Base-by-base conservation (phyloP, 1,140 invertebrate genomes). In the Diachasma alloeum region DNA sequence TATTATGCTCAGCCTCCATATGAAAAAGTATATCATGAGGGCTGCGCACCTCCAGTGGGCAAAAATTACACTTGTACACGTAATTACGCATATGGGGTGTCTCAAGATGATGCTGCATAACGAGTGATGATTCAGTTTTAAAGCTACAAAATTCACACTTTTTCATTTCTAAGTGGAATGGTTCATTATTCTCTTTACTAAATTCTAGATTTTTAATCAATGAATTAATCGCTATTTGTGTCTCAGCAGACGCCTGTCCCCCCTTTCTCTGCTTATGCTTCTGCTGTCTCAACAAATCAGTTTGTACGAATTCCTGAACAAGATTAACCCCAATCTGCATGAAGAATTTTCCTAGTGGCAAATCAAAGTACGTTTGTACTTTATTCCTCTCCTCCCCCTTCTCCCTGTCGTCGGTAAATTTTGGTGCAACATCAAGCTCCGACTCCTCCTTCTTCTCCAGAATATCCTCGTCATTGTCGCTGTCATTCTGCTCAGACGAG, bases 131-230 rank as follows among this genome's bases (percentile, higher is more conserved):
- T 88, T 98, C 97, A 0, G 96, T 96, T 88, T 96, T 96, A 90
- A 98, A 99, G 86, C 92, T 96, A 90, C 97, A 99, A 83, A 94
- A 94, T 84, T 96, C 93, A 90, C 97, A 98, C 86, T 96, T 97
- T 82, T 95, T 95, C 85, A 94, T 91, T 78, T 92, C 91, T 83
- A 95, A 92, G 80, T 93, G 93, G 87, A 96, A 96, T 76, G 95
- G 95, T 82, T 94, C 93, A 85, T 98, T 97, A 85, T 95, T 96
- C 86, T 95, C 94, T 90, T 97, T 97, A 84, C 95, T 97, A 83
- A 94, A 94, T 86, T 96, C 94, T 82, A 97, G 90, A 89, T 95
- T 97, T 85, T 94, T 96, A 82, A 93, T 94, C 78, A 95, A 91
- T 37, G 93, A 95, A 84, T 92, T 92, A 79, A 97, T 96, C 36